phyloP scores from a whole-genome alignment of 2,797 vertebrate species.

The Tenualosa ilisha region DNA sequence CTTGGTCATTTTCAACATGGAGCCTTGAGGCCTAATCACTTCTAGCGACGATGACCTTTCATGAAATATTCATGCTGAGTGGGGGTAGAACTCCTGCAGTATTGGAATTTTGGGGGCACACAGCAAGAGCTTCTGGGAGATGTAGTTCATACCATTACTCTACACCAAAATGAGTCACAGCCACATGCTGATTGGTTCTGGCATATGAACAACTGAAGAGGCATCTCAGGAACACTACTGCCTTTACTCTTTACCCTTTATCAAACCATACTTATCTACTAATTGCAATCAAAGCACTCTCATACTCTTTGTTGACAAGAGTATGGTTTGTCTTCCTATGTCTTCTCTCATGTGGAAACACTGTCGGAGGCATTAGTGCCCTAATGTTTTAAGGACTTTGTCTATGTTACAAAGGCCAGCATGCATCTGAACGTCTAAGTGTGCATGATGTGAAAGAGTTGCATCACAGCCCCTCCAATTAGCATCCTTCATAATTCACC shows the following conservation, averaged over 20 bases:
- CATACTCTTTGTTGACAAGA: background rate
- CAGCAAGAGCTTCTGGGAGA: background rate
- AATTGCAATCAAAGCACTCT: background rate
- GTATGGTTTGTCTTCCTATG: background rate
- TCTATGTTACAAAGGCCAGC: background rate
- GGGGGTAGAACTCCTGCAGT: background rate
- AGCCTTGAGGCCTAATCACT: background rate
- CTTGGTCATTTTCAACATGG: slow-evolving; percentile 18
- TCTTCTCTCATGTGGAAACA: background rate
- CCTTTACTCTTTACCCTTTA: background rate
- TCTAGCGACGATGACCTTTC: slow-evolving; percentile 4
- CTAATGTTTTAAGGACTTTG: background rate
- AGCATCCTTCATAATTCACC: background rate
- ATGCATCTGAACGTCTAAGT: background rate
- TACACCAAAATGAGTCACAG: background rate
- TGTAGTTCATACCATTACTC: background rate
- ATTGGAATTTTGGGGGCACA: background rate
- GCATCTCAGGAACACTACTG: background rate
- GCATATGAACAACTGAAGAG: background rate
- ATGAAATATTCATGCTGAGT: background rate
- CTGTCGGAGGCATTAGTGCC: background rate
- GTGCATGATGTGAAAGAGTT: background rate
- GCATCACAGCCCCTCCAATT: background rate
- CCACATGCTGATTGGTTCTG: background rate
- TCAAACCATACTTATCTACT: background rate